Percentiles rank a stretch among this genome's conserved stretches.
Conservation (phyloP, 2,797 vertebrate species). For the Clamator glandarius region DNA sequence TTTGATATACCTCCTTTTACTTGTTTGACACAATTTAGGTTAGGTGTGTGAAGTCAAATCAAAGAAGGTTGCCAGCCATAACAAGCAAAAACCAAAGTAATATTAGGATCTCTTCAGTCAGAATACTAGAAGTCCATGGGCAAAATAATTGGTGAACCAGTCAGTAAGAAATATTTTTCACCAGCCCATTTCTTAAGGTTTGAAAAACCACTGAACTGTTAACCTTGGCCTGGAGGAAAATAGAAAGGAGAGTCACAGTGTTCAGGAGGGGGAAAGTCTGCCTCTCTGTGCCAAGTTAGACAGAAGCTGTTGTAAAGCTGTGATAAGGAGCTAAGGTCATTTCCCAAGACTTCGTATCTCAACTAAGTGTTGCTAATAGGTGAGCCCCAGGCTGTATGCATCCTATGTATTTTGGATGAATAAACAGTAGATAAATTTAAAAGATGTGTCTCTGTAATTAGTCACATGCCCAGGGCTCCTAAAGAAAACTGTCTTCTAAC, state of each 20-base stretch:
- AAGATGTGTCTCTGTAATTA: neutral
- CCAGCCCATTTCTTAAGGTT: neutral
- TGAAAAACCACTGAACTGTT: slow-evolving; percentile 9
- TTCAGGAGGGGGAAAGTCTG: neutral
- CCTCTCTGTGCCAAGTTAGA: neutral
- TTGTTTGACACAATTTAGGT: neutral
- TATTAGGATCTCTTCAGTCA: neutral
- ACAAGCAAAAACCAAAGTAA: neutral
- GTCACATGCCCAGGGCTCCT: neutral
- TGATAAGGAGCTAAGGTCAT: neutral
- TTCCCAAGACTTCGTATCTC: neutral
- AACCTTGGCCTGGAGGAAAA: neutral
- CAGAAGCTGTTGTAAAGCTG: neutral
- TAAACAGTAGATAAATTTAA: neutral
- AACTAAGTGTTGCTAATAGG: neutral
- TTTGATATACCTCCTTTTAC: neutral
- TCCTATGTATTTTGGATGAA: neutral
- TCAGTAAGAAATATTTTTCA: slow-evolving; percentile 17
- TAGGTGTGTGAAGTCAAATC: neutral
- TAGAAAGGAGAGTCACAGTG: neutral
- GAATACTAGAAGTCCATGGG: neutral
- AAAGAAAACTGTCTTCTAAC: neutral
- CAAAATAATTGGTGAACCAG: neutral
- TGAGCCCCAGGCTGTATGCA: neutral
- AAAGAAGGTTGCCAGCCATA: neutral